Evolutionary conservation across 2,113 vertebrate species (phyloP), one percentile per base, ranked within the genome.

Genomic region (Larimichthys crocea): DNA sequence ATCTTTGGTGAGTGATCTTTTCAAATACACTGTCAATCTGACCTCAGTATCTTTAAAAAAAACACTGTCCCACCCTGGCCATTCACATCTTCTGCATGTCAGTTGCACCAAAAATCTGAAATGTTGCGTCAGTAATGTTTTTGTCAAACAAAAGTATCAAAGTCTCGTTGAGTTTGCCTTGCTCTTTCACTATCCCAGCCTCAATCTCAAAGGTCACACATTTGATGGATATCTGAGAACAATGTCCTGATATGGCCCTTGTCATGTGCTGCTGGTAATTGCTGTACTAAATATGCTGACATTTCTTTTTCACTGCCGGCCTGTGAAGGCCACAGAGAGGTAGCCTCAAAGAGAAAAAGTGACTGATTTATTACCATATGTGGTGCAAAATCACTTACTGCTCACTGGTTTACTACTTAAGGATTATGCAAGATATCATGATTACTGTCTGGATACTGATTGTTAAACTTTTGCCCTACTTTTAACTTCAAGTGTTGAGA

Each of bases 1-100:
- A 99, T 98, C 85, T 99, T 99, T 0, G 97, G 98, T 99, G 95
- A 99, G 98, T 87, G 65, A 82, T 77, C 22, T 49, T 73, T 83
- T 90, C 42, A 86, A 81, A 29, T 71, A 55, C 48, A 73, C 35
- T 59, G 82, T 82, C 73, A 59, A n/a, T 29, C 49, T 63, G 24
- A 76, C 46, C 9, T 29, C 2, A n/a, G n/a, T 31, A 3, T 68
- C 42, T 66, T 48, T 31, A 31, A 31, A 42, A 31, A 42, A 44
- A 52, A 19, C 9, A 16, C 19, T 62, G 15, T 49, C 55, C 55
- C 46, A n/a, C 55, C 70, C 62, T 50, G 20, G 46, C 62, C 9
- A 19, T 72, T 52, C 44, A 63, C 2, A 4, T 60, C 67, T 24
- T 73, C 53, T 48, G 2, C 26, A 8, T 76, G 66, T 80, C 62